Evolutionary conservation across 1,140 invertebrate genomes (phyloP), one percentile per base, ranked within the genome.

Genomic region (Fopius arisanus): DNA sequence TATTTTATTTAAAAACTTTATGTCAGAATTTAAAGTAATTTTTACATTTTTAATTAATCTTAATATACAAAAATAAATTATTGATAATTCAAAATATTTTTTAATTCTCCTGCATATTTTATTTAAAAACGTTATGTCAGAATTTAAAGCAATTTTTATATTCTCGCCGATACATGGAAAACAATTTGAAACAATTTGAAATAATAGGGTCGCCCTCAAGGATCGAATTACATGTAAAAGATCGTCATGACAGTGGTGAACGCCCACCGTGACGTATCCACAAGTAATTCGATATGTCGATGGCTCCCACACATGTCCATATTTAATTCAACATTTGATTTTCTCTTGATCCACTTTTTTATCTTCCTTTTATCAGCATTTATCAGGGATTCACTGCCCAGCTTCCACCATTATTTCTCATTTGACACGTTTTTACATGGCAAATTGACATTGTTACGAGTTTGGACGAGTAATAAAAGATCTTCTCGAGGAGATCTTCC

Each of bases 211-310:
- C 19, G 43, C 33, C 5, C 43, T 51, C 43, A 51, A 51, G 63
- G 12, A 65, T 73, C 62, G 59, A 21, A 67, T 73, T 73, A 48
- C 63, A 54, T 59, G 63, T 67, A 59, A 73, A 26, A 59, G 63
- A 73, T 59, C 63, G 33, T 33, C 48, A 21, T 68, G 70, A 72
- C 48, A 37, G 51, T 73, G 63, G 65, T 73, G 40, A 67, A 73
- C 72, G 72, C 72, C 72, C 72, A 73, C 72, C 23, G 63, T 73
- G 65, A 67, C 72, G 41, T 66, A 6, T 37, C 67, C 41, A 21
- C n/a, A 29, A 14, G 72, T 73, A 51, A 67, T 67, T 31, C 28
- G 63, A 72, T 62, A 67, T 48, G 33, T 19, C 29, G 40, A 67
- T 12, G 31, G 62, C 62, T 43, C 66, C 54, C 41, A 28, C 62